Conservation (phyloP, 2,797 vertebrate genomes). For the Pteropus rufus region DNA sequence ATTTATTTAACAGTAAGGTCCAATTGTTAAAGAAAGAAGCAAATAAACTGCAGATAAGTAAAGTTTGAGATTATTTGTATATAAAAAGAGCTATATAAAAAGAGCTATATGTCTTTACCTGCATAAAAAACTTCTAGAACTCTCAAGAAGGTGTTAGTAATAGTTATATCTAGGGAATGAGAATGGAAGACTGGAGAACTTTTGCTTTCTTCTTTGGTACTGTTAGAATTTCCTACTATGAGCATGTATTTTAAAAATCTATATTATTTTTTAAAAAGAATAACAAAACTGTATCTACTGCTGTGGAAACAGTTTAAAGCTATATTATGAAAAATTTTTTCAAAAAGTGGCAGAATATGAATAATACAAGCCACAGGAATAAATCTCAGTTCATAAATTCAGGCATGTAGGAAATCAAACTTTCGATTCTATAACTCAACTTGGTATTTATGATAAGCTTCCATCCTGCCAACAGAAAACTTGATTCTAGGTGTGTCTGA, state of each 20-base stretch:
- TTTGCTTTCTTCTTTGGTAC: conserved; percentile 25
- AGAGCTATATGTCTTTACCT: background rate
- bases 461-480: background rate
- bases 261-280: background rate
- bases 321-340: background rate
- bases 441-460: background rate
- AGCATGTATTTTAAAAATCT: background rate
- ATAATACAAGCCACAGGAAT: background rate
- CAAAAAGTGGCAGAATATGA: conserved; percentile 12
- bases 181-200: background rate
- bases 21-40: background rate
- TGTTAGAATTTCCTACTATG: background rate
- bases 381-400: conserved; percentile 11
- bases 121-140: background rate
- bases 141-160: background rate
- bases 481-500: background rate
- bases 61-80: background rate
- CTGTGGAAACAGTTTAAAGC: background rate
- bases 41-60: background rate
- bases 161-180: background rate
- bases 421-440: background rate
- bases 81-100: background rate
- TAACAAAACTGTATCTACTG: background rate
- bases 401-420: background rate
- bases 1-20: background rate